Percentiles rank a stretch among this genome's conserved stretches.
phyloP scores from a whole-genome alignment of 2,113 vertebrate species.

The Chauna torquata region DNA sequence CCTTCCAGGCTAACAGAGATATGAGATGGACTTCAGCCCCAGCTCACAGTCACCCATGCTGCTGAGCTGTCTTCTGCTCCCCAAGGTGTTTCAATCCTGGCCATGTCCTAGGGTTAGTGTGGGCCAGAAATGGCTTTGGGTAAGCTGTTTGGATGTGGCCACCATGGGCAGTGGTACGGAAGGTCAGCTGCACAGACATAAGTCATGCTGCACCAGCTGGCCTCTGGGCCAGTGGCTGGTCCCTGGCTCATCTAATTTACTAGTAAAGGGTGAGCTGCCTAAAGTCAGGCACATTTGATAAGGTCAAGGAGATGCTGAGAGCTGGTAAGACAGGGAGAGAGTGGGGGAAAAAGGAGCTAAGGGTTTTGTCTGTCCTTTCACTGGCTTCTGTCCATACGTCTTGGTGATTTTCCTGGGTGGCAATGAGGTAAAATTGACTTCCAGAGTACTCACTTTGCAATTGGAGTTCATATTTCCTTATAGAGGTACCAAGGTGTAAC shows the following conservation, averaged over 20 bases:
- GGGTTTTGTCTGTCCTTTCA: background rate
- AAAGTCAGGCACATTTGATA: background rate
- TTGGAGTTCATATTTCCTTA: background rate
- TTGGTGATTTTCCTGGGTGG: background rate
- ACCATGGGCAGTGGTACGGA: rapidly evolving
- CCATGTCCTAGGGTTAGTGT: background rate
- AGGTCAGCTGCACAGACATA: background rate
- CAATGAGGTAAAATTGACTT: background rate
- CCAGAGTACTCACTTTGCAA: background rate
- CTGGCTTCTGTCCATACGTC: background rate
- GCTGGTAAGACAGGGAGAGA: background rate
- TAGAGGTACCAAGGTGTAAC: background rate
- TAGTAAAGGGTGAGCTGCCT: background rate
- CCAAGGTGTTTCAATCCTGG: rapidly evolving
- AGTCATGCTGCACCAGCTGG: background rate
- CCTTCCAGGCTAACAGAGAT: background rate
- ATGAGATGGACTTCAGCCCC: background rate
- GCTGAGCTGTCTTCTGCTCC: background rate
- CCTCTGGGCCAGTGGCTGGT: background rate
- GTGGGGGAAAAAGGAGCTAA: background rate
- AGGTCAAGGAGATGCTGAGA: background rate
- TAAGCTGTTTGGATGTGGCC: background rate
- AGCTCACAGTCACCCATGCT: background rate
- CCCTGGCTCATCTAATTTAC: background rate
- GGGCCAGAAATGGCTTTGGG: background rate